Evolutionary conservation across 1,140 invertebrate species (phyloP), one percentile per base, ranked within the genome.

Genomic region (Bombus turneri): DNA sequence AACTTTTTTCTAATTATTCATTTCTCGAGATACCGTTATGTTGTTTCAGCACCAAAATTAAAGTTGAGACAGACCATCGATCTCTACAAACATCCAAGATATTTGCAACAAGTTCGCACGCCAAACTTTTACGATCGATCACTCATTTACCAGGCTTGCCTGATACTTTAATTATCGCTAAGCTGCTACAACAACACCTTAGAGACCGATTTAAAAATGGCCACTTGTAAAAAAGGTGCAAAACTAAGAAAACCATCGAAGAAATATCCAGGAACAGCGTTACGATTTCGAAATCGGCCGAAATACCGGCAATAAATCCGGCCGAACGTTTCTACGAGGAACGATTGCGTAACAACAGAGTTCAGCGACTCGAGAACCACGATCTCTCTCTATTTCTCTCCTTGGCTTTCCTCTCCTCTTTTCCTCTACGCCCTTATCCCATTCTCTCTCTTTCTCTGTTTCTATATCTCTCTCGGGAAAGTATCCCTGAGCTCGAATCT

Each of bases 221-320:
- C 15, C n/a, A 22, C 28, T 37, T 34, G 3, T 22, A 37, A 39
- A 59, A 59, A 64, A 18, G 15, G 13, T 1, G 37, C 3, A 43
- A 72, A 73, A 66, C 34, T 5, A 4, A 3, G 43, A 68, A 83
- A 68, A 53, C 47, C 6, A 12, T 43, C 31, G 53, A 71, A 57
- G 75, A 71, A 78, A 41, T 47, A 71, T 5, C 66, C 22, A 34
- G 53, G 62, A 79, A 79, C 39, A 53, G 75, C 62, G 75, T 84
- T 84, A 79, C 68, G 64, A 79, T 84, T 79, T 79, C 82, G 82
- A 84, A 84, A 84, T 43, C 64, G 47, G 43, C 25, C 82, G 82
- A 78, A 78, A 79, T 79, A 39, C 66, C 82, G 82, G 76, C 75
- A 79, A 84, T 84, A 84, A 84, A 84, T 84, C 82, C 74, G 34